Conservation (phyloP, 2,797 vertebrate genomes). For the Coluber constrictor region DNA sequence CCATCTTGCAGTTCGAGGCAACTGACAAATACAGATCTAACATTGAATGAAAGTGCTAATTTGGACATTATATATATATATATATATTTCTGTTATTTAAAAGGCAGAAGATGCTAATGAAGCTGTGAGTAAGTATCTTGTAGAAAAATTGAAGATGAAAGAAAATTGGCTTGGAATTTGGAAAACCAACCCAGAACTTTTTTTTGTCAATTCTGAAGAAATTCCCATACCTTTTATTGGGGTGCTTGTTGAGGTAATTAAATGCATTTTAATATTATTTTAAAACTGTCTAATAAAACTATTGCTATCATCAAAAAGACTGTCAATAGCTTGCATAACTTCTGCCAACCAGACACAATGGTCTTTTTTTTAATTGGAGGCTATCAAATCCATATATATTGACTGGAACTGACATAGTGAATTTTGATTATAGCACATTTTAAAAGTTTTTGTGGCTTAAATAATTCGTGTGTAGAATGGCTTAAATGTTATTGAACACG, state of each 20-base stretch:
- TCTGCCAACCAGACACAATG: background rate
- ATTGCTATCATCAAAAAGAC: background rate
- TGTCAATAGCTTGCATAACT: background rate
- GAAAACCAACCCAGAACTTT: slow-evolving; percentile 60
- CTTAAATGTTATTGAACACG: background rate
- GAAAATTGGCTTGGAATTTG: slow-evolving; percentile 66
- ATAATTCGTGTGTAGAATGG: background rate
- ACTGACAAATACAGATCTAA: background rate
- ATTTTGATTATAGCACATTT: background rate
- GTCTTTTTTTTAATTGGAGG: background rate
- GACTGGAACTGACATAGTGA: background rate
- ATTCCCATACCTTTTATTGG: slow-evolving; percentile 62
- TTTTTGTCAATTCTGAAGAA: slow-evolving; percentile 62
- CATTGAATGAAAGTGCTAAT: background rate
- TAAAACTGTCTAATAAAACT: background rate
- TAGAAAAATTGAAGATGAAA: slow-evolving; percentile 58
- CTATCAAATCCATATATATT: background rate
- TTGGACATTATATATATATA: background rate
- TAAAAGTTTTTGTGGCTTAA: background rate
- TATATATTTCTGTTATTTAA: background rate
- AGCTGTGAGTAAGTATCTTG: slow-evolving; percentile 55
- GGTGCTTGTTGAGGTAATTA: slow-evolving; percentile 57
- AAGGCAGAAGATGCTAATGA: slow-evolving; percentile 65
- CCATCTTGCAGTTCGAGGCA: background rate
- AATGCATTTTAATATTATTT: background rate